A percentile compares a stretch with the other conserved stretches of the same genome.
Conservation (phyloP, 2,888 invertebrate genomes). For the Seira sanloemensis region DNA sequence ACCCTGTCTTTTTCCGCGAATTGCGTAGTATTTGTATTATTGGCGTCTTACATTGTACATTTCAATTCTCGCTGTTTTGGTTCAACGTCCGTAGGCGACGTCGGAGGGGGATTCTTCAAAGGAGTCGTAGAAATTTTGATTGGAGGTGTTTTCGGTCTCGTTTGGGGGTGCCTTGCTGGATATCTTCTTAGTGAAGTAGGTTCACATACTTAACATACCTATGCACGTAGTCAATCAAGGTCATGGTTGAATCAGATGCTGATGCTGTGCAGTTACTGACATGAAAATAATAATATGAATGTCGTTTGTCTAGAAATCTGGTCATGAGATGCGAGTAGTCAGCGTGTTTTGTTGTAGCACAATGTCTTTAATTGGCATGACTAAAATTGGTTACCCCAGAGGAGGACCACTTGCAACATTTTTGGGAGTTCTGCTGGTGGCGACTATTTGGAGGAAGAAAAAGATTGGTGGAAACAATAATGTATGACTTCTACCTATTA, state of each 20-base stretch:
- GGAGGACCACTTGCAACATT: conserved; percentile 68
- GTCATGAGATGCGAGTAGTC: conserved; percentile 36
- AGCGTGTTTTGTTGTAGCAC: conserved; percentile 65
- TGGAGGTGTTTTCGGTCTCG: conserved; percentile 63
- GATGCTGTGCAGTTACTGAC: too few species aligned
- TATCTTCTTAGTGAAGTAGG: conserved; percentile 58
- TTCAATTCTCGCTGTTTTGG: background rate
- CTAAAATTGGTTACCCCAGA: conserved; percentile 68
- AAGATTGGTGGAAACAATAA: conserved; percentile 63
- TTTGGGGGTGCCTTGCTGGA: conserved; percentile 68
- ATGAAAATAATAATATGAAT: background rate
- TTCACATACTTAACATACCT: too few species aligned
- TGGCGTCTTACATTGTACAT: background rate
- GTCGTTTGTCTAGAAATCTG: conserved; percentile 19
- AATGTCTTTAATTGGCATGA: conserved; percentile 66
- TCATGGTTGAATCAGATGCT: too few species aligned
- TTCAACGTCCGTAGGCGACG: conserved; percentile 47
- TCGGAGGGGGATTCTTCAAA: conserved; percentile 54
- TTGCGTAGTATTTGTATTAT: background rate
- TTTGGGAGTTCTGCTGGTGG: conserved; percentile 59
- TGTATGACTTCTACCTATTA: conserved; percentile 39
- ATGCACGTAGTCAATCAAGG: background rate
- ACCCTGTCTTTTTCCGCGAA: background rate
- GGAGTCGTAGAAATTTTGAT: conserved; percentile 66
- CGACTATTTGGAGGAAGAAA: conserved; percentile 57